Conservation (phyloP, 1,140 invertebrate species). For the Frieseomelitta varia region DNA sequence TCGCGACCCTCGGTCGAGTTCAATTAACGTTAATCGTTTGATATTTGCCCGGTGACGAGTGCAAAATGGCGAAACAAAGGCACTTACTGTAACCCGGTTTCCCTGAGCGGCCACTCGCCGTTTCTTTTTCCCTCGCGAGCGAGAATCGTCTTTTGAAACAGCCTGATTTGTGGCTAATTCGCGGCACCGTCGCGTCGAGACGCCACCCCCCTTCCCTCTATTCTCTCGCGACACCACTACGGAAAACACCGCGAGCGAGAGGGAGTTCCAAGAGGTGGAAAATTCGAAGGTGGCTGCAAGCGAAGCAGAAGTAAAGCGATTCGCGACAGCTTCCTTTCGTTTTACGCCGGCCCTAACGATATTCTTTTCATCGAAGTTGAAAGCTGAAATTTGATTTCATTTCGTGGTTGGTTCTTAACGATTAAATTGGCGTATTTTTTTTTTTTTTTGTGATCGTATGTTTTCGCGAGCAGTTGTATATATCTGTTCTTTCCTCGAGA, state of each 20-base stretch:
- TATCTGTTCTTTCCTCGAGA: background rate
- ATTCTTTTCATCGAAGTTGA: too few relatives aligned
- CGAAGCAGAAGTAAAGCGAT: background rate
- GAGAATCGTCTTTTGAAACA: conserved; percentile 40
- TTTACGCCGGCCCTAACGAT: background rate
- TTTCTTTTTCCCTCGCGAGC: background rate
- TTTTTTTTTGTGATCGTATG: background rate
- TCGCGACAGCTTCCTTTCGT: background rate
- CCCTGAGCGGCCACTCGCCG: conserved; percentile 56
- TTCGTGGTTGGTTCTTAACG: background rate
- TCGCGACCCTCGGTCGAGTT: conserved; percentile 59
- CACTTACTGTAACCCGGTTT: conserved; percentile 78
- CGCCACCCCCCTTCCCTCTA: background rate
- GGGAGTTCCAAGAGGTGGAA: background rate
- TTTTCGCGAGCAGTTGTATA: background rate
- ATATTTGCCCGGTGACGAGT: conserved; percentile 73
- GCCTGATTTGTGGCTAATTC: conserved; percentile 29
- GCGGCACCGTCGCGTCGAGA: background rate
- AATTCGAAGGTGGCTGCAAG: background rate
- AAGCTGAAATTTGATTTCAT: background rate
- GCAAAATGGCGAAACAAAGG: conserved; percentile 74
- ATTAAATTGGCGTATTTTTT: background rate
- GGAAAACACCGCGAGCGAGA: background rate
- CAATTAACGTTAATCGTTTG: conserved; percentile 79
- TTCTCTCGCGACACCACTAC: background rate